Conservation (phyloP, 1,140 invertebrate species). For the Geopemphigus sp. region DNA sequence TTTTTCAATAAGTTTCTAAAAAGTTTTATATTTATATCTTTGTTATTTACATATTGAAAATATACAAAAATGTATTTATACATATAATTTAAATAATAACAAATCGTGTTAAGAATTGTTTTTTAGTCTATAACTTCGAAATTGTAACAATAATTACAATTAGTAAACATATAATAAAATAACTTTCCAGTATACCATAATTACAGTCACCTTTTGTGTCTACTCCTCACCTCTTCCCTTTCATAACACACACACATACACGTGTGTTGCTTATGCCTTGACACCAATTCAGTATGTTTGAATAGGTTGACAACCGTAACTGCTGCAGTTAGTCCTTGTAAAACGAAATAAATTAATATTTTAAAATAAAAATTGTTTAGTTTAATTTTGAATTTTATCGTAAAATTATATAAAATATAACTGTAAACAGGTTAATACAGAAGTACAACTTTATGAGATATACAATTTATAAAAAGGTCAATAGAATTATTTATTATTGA, state of each 20-base stretch:
- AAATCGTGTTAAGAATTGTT: not conserved
- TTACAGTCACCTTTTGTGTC: slow-evolving; percentile 32
- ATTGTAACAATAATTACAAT: slow-evolving; percentile 38
- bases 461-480: not conserved
- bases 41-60: not conserved
- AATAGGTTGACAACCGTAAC: slow-evolving; percentile 42
- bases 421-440: too few relatives aligned
- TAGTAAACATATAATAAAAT: slow-evolving; percentile 36
- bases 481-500: not conserved
- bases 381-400: not conserved
- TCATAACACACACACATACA: not conserved
- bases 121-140: not conserved
- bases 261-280: slow-evolving; percentile 38
- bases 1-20: not conserved
- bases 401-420: not conserved
- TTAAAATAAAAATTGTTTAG: not conserved
- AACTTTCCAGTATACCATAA: slow-evolving; percentile 23
- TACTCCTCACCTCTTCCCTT: slow-evolving; percentile 23
- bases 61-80: not conserved
- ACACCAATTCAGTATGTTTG: slow-evolving; percentile 32
- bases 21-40: not conserved
- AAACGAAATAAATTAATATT: slow-evolving; percentile 16
- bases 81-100: not conserved
- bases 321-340: slow-evolving; percentile 20
- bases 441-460: too few relatives aligned